These are phyloP conservation scores for Schizothorax lantsangensis DNA, from an alignment of 2,797 vertebrate genomes.

Conservation along the genomic window DNA sequence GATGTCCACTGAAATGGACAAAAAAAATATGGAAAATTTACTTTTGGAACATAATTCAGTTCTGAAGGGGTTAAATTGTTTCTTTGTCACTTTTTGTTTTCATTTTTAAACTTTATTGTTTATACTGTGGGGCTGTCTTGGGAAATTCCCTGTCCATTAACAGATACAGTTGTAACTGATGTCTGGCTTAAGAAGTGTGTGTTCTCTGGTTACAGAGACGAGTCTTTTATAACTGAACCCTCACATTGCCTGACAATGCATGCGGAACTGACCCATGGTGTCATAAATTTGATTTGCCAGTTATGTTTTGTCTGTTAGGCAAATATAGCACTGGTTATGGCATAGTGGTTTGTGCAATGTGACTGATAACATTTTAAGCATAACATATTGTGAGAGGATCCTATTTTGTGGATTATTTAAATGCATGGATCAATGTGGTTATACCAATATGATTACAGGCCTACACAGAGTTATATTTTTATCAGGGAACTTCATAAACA, in stretches of 20 bases:
- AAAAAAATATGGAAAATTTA: not conserved
- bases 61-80: not conserved
- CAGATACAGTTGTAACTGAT: slow-evolving; percentile 1
- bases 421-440: not conserved
- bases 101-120: not conserved
- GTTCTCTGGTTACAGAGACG: not conserved
- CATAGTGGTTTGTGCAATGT: not conserved
- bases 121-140: not conserved
- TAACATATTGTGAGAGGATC: not conserved
- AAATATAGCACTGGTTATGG: not conserved
- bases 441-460: not conserved
- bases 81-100: not conserved
- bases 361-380: not conserved
- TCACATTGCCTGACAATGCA: not conserved
- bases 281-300: not conserved
- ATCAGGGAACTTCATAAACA: no score
- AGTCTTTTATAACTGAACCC: not conserved
- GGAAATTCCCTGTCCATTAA: slow-evolving; percentile 6
- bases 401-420: not conserved
- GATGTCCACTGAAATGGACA: not conserved
- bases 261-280: not conserved
- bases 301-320: not conserved
- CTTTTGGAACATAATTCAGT: not conserved
- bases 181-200: not conserved
- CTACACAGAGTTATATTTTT: not conserved